These are phyloP conservation scores for Subacronicta megacephala DNA, from an alignment of 2,888 invertebrate species.

Conservation along the genomic window DNA sequence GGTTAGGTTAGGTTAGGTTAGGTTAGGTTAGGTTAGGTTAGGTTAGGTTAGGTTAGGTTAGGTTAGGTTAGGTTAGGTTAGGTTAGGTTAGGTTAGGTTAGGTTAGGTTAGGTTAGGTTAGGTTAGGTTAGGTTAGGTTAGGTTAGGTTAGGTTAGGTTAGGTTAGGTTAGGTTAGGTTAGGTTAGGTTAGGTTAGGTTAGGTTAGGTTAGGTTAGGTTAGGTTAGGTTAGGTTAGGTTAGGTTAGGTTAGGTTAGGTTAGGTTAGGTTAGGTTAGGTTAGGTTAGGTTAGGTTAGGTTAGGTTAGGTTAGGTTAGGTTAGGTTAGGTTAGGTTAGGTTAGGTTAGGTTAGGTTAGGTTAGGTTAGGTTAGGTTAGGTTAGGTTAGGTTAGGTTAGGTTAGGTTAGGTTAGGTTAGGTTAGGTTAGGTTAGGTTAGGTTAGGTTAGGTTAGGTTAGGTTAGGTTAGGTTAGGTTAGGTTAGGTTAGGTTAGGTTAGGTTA, in stretches of 20 bases:
- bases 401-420: slow-evolving; percentile 47
- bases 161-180: slow-evolving; percentile 52
- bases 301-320: slow-evolving; percentile 25
- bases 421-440: slow-evolving; percentile 22
- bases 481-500: slow-evolving; percentile 8
- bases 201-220: slow-evolving; percentile 39
- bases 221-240: slow-evolving; percentile 26
- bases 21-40: too few relatives aligned
- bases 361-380: slow-evolving; percentile 26
- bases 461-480: slow-evolving; percentile 8
- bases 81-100: slow-evolving; percentile 43
- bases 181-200: slow-evolving; percentile 52
- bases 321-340: slow-evolving; percentile 21
- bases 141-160: slow-evolving; percentile 50
- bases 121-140: slow-evolving; percentile 45
- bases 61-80: slow-evolving; percentile 47
- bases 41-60: slow-evolving; percentile 41
- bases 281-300: slow-evolving; percentile 45
- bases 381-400: slow-evolving; percentile 20
- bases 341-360: slow-evolving; percentile 19
- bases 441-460: slow-evolving; percentile 8
- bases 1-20: too few relatives aligned
- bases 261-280: slow-evolving; percentile 47
- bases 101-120: slow-evolving; percentile 35
- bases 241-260: slow-evolving; percentile 41